Evolutionary conservation across 2,888 invertebrate species (phyloP), one percentile per base, ranked within the genome.

Genomic region (Heteromyza rotundicornis): DNA sequence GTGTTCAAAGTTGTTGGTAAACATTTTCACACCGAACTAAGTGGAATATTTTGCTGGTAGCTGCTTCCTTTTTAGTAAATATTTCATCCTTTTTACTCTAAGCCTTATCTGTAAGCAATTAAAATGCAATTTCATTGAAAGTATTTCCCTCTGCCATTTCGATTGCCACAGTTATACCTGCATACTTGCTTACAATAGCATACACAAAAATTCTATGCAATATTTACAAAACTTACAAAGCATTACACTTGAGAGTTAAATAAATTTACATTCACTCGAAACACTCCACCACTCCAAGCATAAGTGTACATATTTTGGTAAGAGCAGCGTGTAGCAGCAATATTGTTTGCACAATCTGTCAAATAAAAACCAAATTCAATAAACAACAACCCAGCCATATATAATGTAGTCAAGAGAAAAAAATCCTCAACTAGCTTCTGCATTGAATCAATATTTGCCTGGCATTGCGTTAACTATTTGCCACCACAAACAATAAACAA

Each of bases 181-280:
- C n/a, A n/a, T n/a, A n/a, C n/a, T n/a, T n/a, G n/a, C n/a, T n/a
- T n/a, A n/a, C n/a, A n/a, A n/a, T n/a, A n/a, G n/a, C n/a, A n/a
- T n/a, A 27, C 27, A 27, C 10, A 27, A 27, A 27, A 27, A 27
- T 27, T 14, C 40, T 40, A 40, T n/a, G 40, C 47, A 17, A 47
- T 47, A 47, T 47, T 47, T 17, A 47, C 47, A 53, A 22, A 12
- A 59, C 24, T 50, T 49, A 20, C 44, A 60, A 51, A 19, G 52
- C 49, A 53, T 50, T 59, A 64, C 60, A 66, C 57, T 60, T 53
- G 53, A 63, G 63, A 65, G 59, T 63, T 64, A 59, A 65, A 62
- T 59, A 65, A 62, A 65, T 64, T 63, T 61, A 59, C 63, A 60
- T 62, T 57, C 51, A 62, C 60, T 60, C 58, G 61, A 59, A 63